Evolutionary conservation across 2,888 invertebrate species (phyloP).

Genomic region (Globia sparganii): DNA sequence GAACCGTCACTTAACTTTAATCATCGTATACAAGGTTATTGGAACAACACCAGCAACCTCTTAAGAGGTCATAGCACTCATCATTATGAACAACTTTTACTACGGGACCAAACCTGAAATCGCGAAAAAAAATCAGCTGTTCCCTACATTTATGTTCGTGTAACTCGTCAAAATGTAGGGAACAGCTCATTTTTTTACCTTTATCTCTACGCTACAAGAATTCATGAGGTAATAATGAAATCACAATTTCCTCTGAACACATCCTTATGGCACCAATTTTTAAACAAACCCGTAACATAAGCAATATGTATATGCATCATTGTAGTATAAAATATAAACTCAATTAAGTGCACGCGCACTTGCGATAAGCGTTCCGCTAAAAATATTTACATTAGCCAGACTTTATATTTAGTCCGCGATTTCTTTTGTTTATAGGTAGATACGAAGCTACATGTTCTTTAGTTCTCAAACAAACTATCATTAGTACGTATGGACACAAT

Average conservation of each 20-base stretch:
- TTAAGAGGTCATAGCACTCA: too few relatives aligned
- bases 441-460: background rate
- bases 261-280: slow-evolving; percentile 19
- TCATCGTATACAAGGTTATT: too few relatives aligned
- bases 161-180: too few relatives aligned
- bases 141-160: too few relatives aligned
- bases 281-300: slow-evolving; percentile 9
- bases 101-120: too few relatives aligned
- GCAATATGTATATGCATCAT: background rate
- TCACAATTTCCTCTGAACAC: slow-evolving; percentile 20
- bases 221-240: background rate
- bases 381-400: slow-evolving; percentile 51
- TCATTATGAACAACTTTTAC: too few relatives aligned
- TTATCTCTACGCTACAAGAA: background rate
- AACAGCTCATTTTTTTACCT: too few relatives aligned
- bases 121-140: too few relatives aligned
- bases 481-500: background rate
- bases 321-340: slow-evolving; percentile 23
- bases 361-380: slow-evolving; percentile 21
- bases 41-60: too few relatives aligned
- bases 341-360: slow-evolving; percentile 37
- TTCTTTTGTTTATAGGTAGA: slow-evolving; percentile 2
- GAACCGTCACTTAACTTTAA: too few relatives aligned
- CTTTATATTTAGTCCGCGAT: slow-evolving; percentile 29
- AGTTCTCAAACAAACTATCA: background rate